These are phyloP conservation scores for Prinia subflava DNA, from an alignment of 2,113 vertebrate species.

Conservation along the genomic window DNA sequence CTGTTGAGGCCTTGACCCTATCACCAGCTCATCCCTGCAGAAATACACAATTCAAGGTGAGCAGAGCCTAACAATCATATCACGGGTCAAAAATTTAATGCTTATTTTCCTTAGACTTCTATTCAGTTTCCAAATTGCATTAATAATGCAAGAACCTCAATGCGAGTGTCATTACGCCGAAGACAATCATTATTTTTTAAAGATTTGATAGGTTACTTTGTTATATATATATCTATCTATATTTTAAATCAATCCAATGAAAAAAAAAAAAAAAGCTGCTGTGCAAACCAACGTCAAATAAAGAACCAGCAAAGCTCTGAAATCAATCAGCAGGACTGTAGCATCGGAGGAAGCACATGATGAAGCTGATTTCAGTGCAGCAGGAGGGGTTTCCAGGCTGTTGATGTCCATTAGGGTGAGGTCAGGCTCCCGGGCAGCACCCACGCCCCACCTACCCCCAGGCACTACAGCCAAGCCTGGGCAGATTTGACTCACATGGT, in stretches of 20 bases:
- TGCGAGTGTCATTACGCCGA: background rate
- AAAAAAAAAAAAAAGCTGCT: background rate
- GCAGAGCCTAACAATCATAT: background rate
- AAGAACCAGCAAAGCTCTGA: background rate
- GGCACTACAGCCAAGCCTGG: background rate
- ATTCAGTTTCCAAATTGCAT: background rate
- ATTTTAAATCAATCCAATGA: background rate
- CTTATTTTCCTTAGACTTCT: background rate
- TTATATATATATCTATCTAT: background rate
- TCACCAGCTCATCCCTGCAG: background rate
- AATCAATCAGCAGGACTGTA: background rate
- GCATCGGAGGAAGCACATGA: background rate
- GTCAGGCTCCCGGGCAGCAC: background rate
- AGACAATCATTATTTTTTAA: background rate
- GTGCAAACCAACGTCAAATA: background rate
- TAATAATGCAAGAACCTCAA: constrained; percentile 3
- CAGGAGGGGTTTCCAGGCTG: background rate
- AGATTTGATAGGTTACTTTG: background rate
- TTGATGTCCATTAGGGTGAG: background rate
- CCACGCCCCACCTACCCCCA: background rate
- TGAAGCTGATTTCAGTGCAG: background rate
- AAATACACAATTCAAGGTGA: background rate
- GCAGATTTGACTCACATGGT: background rate
- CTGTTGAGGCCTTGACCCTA: background rate
- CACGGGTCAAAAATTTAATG: background rate